Evolutionary conservation across 1,140 invertebrate species (phyloP).

Genomic region (Sitophilus oryzae): DNA sequence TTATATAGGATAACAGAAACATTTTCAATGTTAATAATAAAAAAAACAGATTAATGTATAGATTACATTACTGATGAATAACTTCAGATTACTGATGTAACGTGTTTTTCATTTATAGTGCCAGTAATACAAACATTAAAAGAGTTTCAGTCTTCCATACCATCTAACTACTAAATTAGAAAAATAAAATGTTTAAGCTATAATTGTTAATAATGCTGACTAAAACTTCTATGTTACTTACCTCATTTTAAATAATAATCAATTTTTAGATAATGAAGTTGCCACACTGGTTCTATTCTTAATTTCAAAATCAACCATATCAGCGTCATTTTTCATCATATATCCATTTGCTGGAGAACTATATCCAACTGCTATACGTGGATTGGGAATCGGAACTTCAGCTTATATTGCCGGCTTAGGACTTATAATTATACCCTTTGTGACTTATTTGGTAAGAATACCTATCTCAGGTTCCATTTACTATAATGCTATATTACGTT

Average conservation of each 20-base stretch:
- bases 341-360: constrained; percentile 87
- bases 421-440: constrained; percentile 83
- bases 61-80: too few relatives aligned
- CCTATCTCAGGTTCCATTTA: too few relatives aligned
- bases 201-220: too few relatives aligned
- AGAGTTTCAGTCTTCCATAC: too few relatives aligned
- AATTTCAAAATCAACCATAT: constrained; percentile 83
- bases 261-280: constrained; percentile 62
- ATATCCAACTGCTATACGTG: constrained; percentile 79
- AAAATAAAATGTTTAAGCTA: too few relatives aligned
- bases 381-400: constrained; percentile 81
- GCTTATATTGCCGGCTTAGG: constrained; percentile 82
- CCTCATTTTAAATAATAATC: constrained; percentile 2
- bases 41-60: too few relatives aligned
- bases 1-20: too few relatives aligned
- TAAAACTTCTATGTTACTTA: neutral
- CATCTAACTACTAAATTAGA: too few relatives aligned
- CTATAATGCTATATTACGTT: neutral
- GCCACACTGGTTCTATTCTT: constrained; percentile 72
- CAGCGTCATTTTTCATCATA: constrained; percentile 84
- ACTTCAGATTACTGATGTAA: too few relatives aligned
- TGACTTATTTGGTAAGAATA: constrained; percentile 75
- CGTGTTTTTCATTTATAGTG: too few relatives aligned
- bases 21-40: too few relatives aligned
- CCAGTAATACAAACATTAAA: too few relatives aligned